Evolutionary conservation across 2,797 vertebrate species (phyloP), one percentile per base, ranked within the genome.

Genomic region (Gobio occitaniae): DNA sequence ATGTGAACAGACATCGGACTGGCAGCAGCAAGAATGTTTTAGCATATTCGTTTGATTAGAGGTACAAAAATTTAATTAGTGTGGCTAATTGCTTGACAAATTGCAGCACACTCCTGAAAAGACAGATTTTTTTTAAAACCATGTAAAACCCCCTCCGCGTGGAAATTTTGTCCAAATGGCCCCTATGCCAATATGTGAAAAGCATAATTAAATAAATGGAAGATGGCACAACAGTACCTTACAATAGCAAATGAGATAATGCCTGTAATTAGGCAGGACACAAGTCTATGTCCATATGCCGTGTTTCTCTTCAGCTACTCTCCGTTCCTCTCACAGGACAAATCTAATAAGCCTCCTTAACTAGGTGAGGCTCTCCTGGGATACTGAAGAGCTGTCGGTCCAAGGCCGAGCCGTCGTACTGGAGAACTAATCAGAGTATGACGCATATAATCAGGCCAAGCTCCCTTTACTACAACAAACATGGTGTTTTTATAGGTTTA

Each of bases 151-250:
- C 63, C 71, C 48, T 44, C 63, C 59, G 92, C 94, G 94, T 95
- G 93, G 94, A 94, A 96, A 96, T 93, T 95, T 94, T 95, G 93
- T 87, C 95, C 95, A 97, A 97, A 96, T 94, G 94, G 96, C 95
- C 94, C 96, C 95, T 96, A 80, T 85, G 96, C 95, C 96, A 97
- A 97, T 97, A 97, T 96, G 95, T 94, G 95, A 96, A 97, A 96
- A 96, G 95, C 96, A 96, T 97, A 97, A 98, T 98, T 97, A 97
- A 98, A 99, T 98, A 97, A 98, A 97, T 96, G 96, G 96, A 96
- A 97, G 97, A 98, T 95, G 95, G 95, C 95, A 96, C 96, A 96
- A 96, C 94, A 96, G 96, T 96, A 94, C 93, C 95, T 95, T 96
- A 97, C 96, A 96, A 97, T 95, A 93, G 96, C 91, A 96, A 96